Conservation (phyloP, 92 coral and sea anemone genomes). For the Porites cylindrica region DNA sequence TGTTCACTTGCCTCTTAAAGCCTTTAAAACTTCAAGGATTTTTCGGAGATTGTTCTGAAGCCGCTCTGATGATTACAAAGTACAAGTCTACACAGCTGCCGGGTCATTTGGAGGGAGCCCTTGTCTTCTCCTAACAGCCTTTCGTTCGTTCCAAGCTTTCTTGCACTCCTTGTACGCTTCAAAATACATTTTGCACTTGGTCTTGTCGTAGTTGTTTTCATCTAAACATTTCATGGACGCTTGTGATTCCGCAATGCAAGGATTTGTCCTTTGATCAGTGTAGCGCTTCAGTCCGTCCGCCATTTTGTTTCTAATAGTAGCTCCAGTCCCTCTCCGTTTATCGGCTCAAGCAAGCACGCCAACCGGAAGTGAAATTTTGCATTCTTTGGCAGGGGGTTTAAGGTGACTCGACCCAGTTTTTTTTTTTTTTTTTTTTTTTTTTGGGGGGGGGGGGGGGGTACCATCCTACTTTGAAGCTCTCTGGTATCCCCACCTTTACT, state of each 20-base stretch:
- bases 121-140: slow-evolving; percentile 86
- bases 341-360: not conserved
- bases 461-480: too few relatives aligned
- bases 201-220: slow-evolving; percentile 84
- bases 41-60: too few relatives aligned
- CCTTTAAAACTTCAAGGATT: not conserved
- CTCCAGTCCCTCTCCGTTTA: slow-evolving; percentile 6
- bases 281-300: slow-evolving; percentile 80
- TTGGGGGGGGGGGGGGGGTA: too few relatives aligned
- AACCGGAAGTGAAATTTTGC: too few relatives aligned
- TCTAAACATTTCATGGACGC: slow-evolving; percentile 95
- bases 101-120: slow-evolving; percentile 85
- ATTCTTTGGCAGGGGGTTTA: too few relatives aligned
- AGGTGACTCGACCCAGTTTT: too few relatives aligned
- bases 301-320: slow-evolving; percentile 48
- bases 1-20: not conserved
- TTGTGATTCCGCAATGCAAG: slow-evolving; percentile 86
- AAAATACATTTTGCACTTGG: slow-evolving; percentile 84
- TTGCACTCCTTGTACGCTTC: slow-evolving; percentile 93
- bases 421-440: too few relatives aligned
- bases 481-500: too few relatives aligned
- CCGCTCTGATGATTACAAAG: too few relatives aligned
- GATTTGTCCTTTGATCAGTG: slow-evolving; percentile 83
- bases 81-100: not conserved
- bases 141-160: slow-evolving; percentile 95